Evolutionary conservation across 2,888 invertebrate genomes (phyloP).

Genomic region (Chloromyia formosa): DNA sequence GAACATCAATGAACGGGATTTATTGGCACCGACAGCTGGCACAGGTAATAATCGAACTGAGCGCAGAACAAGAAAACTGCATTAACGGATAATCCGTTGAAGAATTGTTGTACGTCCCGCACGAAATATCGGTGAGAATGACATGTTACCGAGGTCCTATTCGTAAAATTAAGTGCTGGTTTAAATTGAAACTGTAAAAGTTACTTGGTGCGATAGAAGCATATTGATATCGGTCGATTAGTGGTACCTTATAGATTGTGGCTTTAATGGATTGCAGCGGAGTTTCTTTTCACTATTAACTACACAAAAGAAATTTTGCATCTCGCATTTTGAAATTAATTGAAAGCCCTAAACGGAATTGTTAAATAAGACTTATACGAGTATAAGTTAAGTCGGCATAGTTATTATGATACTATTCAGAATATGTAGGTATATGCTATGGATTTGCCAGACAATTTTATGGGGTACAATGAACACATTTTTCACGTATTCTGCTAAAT

Average conservation of each 20-base stretch:
- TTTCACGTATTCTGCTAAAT: too few relatives aligned
- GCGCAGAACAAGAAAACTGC: slow-evolving; percentile 19
- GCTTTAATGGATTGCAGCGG: neutral
- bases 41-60: neutral
- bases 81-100: slow-evolving; percentile 16
- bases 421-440: too few relatives aligned
- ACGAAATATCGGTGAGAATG: neutral
- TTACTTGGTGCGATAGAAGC: neutral
- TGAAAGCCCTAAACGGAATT: too few relatives aligned
- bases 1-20: slow-evolving; percentile 10
- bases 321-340: too few relatives aligned
- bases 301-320: neutral
- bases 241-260: neutral
- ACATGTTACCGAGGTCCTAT: neutral
- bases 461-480: too few relatives aligned
- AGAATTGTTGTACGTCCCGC: neutral
- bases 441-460: too few relatives aligned
- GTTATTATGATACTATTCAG: too few relatives aligned
- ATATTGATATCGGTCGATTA: neutral
- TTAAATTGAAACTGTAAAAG: neutral
- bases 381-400: too few relatives aligned
- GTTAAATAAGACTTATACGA: too few relatives aligned
- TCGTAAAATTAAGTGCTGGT: neutral
- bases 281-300: neutral
- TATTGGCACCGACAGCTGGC: slow-evolving; percentile 20